phyloP scores from a whole-genome alignment of 2,888 invertebrate species.

The Morpho achilles region DNA sequence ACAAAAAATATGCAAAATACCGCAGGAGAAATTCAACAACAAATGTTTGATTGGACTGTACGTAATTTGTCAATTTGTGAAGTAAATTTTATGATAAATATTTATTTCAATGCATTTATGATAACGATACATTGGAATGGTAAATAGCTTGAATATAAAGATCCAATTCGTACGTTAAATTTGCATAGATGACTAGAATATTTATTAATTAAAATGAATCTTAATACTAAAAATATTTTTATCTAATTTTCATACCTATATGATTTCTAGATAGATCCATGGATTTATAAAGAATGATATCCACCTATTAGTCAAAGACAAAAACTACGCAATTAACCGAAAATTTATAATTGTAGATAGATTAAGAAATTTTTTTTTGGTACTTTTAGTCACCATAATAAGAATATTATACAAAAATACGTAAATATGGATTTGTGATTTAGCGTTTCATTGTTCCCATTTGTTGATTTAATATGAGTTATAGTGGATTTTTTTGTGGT shows the following conservation, averaged over 20 bases:
- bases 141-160: conserved; percentile 58
- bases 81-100: background rate
- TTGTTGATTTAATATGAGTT: conserved; percentile 32
- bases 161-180: conserved; percentile 44
- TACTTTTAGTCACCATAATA: conserved; percentile 18
- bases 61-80: no score
- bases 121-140: conserved; percentile 62
- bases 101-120: conserved; percentile 14
- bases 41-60: background rate
- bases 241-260: conserved; percentile 17
- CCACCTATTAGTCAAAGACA: no score
- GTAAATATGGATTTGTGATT: conserved; percentile 25
- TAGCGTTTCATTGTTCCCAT: conserved; percentile 63
- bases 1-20: no score
- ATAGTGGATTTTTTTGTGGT: no score
- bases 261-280: conserved; percentile 12
- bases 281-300: conserved; percentile 6
- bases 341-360: background rate
- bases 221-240: conserved; percentile 19
- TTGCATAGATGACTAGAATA: conserved; percentile 47
- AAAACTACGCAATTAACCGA: conserved; percentile 1
- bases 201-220: conserved; percentile 9
- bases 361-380: conserved; percentile 5
- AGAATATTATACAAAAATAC: conserved; percentile 18
- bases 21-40: background rate